phyloP scores from a whole-genome alignment of 2,888 invertebrate genomes.

The Arrhopalites spinosus region DNA sequence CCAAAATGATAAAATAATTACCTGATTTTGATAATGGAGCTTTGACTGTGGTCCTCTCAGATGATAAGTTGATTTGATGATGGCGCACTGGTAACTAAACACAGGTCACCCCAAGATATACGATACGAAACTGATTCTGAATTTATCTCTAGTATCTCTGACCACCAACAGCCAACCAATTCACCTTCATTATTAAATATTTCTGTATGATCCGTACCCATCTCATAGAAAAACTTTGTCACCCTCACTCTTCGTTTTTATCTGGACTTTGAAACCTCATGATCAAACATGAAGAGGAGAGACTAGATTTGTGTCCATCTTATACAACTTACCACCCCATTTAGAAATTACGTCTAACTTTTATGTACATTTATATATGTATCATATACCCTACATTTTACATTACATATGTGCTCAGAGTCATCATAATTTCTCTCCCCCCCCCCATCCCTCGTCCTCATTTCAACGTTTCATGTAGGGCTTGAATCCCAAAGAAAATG shows the following conservation, averaged over 20 bases:
- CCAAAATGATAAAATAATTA: slow-evolving; percentile 54
- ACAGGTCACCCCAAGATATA: slow-evolving; percentile 28
- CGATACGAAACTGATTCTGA: not conserved
- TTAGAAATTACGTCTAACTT: too few relatives aligned
- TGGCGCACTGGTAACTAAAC: slow-evolving; percentile 28
- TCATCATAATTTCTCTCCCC: too few relatives aligned
- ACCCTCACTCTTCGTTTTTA: not conserved
- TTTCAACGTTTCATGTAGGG: too few relatives aligned
- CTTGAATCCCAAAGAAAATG: too few relatives aligned
- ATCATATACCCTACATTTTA: too few relatives aligned
- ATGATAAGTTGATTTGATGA: slow-evolving; percentile 34
- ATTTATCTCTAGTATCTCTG: not conserved
- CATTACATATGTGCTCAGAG: too few relatives aligned
- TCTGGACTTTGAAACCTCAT: slow-evolving; percentile 24
- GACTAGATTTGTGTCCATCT: too few relatives aligned
- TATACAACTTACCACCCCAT: too few relatives aligned
- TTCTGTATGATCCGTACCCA: not conserved
- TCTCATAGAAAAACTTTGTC: not conserved
- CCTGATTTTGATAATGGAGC: slow-evolving; percentile 42
- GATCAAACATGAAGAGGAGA: not conserved
- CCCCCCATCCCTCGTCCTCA: too few relatives aligned
- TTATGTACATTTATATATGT: too few relatives aligned
- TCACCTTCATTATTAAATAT: slow-evolving; percentile 9
- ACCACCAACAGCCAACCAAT: slow-evolving; percentile 12
- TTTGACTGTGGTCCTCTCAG: slow-evolving; percentile 16